Conservation (phyloP, 2,888 invertebrate genomes). For the Pollenia labialis region DNA sequence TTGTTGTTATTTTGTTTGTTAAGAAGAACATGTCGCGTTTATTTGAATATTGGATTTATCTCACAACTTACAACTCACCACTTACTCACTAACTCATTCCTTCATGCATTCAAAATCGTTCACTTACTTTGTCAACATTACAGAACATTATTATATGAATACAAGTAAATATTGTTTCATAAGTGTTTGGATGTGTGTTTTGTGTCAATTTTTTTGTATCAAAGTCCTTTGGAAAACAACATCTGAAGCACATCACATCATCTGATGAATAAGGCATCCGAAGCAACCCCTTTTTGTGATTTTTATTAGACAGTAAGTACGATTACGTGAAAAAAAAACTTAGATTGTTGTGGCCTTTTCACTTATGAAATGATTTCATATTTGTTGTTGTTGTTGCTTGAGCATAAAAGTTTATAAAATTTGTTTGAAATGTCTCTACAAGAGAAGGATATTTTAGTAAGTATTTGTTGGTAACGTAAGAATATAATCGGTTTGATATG, state of each 20-base stretch:
- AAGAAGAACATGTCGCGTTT: slow-evolving; percentile 68
- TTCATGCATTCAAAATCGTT: slow-evolving; percentile 1
- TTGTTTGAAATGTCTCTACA: slow-evolving; percentile 20
- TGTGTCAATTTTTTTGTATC: slow-evolving; percentile 18
- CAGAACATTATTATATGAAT: slow-evolving; percentile 29
- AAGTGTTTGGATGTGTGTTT: slow-evolving; percentile 33
- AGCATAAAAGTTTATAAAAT: slow-evolving; percentile 54
- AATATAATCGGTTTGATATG: slow-evolving; percentile 61
- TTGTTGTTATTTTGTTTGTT: slow-evolving; percentile 22
- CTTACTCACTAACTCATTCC: slow-evolving; percentile 8
- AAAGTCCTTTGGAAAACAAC: slow-evolving; percentile 60
- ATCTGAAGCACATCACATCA: slow-evolving; percentile 56
- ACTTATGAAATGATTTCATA: slow-evolving; percentile 66
- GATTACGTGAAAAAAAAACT: slow-evolving; percentile 57
- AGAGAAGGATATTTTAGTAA: slow-evolving; percentile 22
- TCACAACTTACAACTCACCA: slow-evolving; percentile 48
- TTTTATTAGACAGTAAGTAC: slow-evolving; percentile 50
- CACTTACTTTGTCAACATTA: slow-evolving; percentile 51
- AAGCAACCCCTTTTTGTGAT: slow-evolving; percentile 54
- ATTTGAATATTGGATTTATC: slow-evolving; percentile 73
- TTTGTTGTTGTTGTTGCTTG: slow-evolving; percentile 34
- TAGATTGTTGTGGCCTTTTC: slow-evolving; percentile 72
- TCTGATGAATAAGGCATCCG: slow-evolving; percentile 24
- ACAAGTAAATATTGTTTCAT: slow-evolving; percentile 22
- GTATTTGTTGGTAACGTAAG: slow-evolving; percentile 32